Evolutionary conservation across 2,888 invertebrate genomes (phyloP), one percentile per base, ranked within the genome.

Genomic region (Caenorhabditis angaria): DNA sequence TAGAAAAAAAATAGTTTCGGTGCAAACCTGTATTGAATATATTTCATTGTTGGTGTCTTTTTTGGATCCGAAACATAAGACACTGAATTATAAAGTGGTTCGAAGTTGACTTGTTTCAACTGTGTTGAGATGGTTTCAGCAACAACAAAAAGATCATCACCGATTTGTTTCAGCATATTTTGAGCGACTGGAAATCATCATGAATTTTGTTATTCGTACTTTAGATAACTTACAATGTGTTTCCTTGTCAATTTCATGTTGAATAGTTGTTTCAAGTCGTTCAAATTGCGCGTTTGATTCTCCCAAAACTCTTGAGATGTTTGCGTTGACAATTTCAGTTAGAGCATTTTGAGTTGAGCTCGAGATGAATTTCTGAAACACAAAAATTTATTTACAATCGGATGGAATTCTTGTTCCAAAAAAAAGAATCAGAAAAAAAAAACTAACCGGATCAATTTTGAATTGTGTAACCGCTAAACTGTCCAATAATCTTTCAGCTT

Each of bases 71-170:
- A 77, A 50, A 80, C 65, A 25, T 68, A 70, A n/a, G 77, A 70
- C n/a, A 85, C 74, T 5, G 74, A 53, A 24, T 76, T 76, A 67
- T 85, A 84, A 25, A 85, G 68, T 20, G 69, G 65, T 56, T 83
- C 80, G 50, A 85, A 82, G 69, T 84, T 82, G 22, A 85, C 70
- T 70, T 82, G 78, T 58, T 82, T 65, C n/a, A 85, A 78, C 50
- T 78, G 78, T 22, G 76, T 75, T 2, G 85, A 83, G 41, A 83
- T 80, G 12, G 79, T 77, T 60, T 84, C 84, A 18, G 83, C 83
- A 6, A 84, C 81, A 4, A 75, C 65, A 60, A 83, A 82, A 47
- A 85, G 65, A 55, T 84, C 83, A 59, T 83, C 83, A 8, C 81
- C 81, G 56, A 81, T 78, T 68, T 76, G 71, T 61, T 75, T 77